Percentiles rank a stretch among this genome's conserved stretches.
These are phyloP conservation scores for Nyctibius bracteatus DNA, from an alignment of 2,113 vertebrate genomes.

Conservation along the genomic window DNA sequence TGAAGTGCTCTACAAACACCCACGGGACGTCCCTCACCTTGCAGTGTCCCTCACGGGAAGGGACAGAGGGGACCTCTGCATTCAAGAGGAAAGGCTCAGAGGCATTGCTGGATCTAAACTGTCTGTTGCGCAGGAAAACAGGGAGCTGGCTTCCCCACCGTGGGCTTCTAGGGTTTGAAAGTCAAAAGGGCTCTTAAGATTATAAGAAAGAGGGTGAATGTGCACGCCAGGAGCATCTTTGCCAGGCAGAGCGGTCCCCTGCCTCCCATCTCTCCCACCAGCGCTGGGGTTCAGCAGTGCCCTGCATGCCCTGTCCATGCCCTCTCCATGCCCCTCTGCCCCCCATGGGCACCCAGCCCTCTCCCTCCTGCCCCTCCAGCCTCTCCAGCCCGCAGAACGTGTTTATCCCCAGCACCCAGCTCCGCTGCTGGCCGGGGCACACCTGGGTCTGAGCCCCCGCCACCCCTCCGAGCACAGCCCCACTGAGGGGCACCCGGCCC, in stretches of 20 bases:
- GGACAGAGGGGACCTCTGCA: neutral
- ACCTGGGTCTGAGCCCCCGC: neutral
- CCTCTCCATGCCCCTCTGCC: neutral
- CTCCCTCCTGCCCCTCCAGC: neutral
- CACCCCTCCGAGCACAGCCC: neutral
- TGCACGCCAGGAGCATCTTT: neutral
- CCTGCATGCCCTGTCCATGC: fast-evolving
- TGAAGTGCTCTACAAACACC: fast-evolving
- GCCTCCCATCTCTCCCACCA: neutral
- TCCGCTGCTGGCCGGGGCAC: neutral
- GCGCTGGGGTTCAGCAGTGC: neutral
- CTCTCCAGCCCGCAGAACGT: fast-evolving
- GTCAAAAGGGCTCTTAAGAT: neutral
- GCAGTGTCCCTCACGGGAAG: fast-evolving
- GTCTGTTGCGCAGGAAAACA: neutral
- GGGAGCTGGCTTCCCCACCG: neutral
- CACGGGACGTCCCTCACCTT: neutral
- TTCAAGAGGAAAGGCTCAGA: neutral
- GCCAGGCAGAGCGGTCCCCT: neutral
- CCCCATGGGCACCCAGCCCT: neutral
- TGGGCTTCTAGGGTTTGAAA: neutral
- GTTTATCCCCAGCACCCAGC: neutral
- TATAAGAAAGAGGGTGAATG: neutral
- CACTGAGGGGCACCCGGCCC: fast-evolving
- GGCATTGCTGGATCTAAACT: neutral